phyloP scores from a whole-genome alignment of 2,113 vertebrate species.

The Cryptoleucopteryx plumbea region DNA sequence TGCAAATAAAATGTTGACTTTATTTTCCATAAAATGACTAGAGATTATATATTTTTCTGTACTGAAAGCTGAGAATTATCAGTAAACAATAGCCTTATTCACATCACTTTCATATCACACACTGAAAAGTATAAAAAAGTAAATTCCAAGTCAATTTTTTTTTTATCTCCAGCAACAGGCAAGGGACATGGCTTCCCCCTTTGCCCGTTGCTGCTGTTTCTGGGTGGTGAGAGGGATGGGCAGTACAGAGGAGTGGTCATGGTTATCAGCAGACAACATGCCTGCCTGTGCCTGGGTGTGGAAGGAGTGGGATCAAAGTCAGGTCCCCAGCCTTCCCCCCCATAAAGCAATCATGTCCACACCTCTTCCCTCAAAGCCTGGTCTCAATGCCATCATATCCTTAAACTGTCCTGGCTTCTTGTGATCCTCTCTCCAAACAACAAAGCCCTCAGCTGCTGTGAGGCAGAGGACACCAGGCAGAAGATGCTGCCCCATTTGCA shows the following conservation, averaged over 20 bases:
- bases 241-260: not conserved
- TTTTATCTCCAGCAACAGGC: not conserved
- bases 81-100: not conserved
- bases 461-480: not conserved
- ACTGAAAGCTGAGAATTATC: not conserved
- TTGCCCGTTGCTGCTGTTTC: not conserved
- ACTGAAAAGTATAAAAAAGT: not conserved
- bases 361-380: not conserved
- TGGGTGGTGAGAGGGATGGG: not conserved
- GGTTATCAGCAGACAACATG: fast-evolving
- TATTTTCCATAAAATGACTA: not conserved
- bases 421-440: not conserved
- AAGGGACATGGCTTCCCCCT: not conserved
- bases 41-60: not conserved
- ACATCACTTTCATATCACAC: not conserved
- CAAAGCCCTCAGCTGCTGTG: not conserved
- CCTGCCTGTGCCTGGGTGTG: not conserved
- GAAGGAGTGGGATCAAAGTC: not conserved
- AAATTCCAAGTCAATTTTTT: not conserved
- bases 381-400: not conserved
- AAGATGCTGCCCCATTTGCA: not conserved
- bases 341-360: not conserved
- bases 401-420: not conserved
- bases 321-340: not conserved
- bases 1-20: conserved; percentile 35